A percentile compares a stretch with the other conserved stretches of the same genome.
phyloP scores from a whole-genome alignment of 2,797 vertebrate genomes.

The Danio aesculapii region DNA sequence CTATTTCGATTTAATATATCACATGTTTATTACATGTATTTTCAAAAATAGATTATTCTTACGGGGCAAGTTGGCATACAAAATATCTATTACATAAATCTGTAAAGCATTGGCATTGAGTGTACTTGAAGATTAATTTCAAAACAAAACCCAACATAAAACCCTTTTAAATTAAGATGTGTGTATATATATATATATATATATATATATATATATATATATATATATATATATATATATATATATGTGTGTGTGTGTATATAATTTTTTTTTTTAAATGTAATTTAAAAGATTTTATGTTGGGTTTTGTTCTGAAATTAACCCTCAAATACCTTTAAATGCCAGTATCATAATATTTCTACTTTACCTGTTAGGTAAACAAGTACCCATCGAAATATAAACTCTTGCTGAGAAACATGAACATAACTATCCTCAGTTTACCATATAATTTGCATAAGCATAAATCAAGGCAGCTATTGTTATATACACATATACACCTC shows the following conservation, averaged over 20 bases:
- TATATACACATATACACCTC: conserved; percentile 57
- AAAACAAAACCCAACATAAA: neutral
- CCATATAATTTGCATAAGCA: neutral
- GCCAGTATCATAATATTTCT: neutral
- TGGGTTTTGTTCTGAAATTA: too few relatives aligned
- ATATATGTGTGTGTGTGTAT: too few relatives aligned
- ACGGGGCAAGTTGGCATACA: neutral
- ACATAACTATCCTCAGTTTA: neutral
- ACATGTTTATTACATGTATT: too few relatives aligned
- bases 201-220: too few relatives aligned
- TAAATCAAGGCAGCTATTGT: conserved; percentile 8
- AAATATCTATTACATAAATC: neutral
- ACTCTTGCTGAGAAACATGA: neutral
- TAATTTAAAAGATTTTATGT: too few relatives aligned
- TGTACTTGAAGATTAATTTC: neutral
- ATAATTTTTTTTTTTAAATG: too few relatives aligned
- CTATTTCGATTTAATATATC: too few relatives aligned
- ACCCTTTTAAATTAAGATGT: neutral
- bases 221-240: too few relatives aligned
- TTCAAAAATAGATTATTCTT: too few relatives aligned
- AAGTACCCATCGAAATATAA: neutral
- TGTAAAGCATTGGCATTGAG: neutral
- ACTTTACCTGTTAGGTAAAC: neutral
- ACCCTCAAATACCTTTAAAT: too few relatives aligned
- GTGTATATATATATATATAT: too few relatives aligned